Conservation (phyloP, 2,113 vertebrate genomes). For the Poeciliopsis occidentalis region DNA sequence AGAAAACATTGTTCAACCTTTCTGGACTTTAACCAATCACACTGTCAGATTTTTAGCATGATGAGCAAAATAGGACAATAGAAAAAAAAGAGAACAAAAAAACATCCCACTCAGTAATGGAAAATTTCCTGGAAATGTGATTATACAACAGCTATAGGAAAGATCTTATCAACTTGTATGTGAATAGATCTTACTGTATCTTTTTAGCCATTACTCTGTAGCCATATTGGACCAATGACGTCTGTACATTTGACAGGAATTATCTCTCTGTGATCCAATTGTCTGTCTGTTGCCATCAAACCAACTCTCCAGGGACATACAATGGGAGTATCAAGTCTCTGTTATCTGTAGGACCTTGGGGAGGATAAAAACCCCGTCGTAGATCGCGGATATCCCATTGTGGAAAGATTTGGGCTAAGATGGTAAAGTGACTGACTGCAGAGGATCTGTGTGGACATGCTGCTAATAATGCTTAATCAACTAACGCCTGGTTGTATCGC, state of each 20-base stretch:
- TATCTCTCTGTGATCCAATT: slow-evolving; percentile 68
- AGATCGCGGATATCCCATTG: slow-evolving; percentile 46
- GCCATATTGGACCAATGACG: slow-evolving; percentile 44
- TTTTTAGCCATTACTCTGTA: slow-evolving; percentile 20
- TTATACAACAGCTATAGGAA: slow-evolving; percentile 6
- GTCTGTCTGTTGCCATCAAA: slow-evolving; percentile 52
- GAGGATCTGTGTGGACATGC: slow-evolving; percentile 52
- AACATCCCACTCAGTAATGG: background rate
- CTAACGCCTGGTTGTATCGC: slow-evolving; percentile 44
- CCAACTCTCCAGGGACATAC: slow-evolving; percentile 43
- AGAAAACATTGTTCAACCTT: too few species aligned
- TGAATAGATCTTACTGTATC: slow-evolving; percentile 24
- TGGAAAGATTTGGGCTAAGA: slow-evolving; percentile 36
- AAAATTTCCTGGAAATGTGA: background rate
- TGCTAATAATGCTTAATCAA: slow-evolving; percentile 66
- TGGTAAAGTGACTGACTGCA: slow-evolving; percentile 57
- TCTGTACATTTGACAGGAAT: slow-evolving; percentile 51
- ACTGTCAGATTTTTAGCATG: too few species aligned
- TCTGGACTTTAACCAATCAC: too few species aligned
- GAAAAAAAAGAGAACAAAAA: too few species aligned
- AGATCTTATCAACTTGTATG: slow-evolving; percentile 32
- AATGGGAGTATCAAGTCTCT: slow-evolving; percentile 38
- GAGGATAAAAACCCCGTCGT: slow-evolving; percentile 38
- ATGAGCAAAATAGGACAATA: too few species aligned
- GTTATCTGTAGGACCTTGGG: slow-evolving; percentile 38